Evolutionary conservation across 2,888 invertebrate species (phyloP).

Genomic region (Corythucha ciliata): DNA sequence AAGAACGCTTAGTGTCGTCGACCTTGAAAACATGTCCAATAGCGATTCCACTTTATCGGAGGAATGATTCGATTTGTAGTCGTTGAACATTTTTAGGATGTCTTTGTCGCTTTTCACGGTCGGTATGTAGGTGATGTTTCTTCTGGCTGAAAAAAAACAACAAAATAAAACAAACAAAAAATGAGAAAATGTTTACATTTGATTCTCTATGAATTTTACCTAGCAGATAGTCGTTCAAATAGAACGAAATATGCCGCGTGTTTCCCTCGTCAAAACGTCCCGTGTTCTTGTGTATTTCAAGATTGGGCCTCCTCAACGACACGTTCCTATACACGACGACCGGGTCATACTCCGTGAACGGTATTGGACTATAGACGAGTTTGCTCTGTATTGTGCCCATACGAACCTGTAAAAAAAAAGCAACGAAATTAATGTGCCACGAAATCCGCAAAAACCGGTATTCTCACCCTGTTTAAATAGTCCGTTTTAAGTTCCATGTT

Average conservation of each 20-base stretch:
- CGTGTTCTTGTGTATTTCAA: slow-evolving; percentile 61
- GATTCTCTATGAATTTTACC: slow-evolving; percentile 45
- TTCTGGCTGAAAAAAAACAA: slow-evolving; percentile 50
- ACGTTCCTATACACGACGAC: slow-evolving; percentile 44
- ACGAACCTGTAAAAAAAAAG: slow-evolving; percentile 54
- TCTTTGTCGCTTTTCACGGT: slow-evolving; percentile 56
- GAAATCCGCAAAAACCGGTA: neutral
- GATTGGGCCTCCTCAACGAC: slow-evolving; percentile 41
- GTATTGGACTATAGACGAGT: slow-evolving; percentile 87
- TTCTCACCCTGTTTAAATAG: slow-evolving; percentile 76
- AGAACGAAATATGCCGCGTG: slow-evolving; percentile 67
- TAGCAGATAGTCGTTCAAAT: slow-evolving; percentile 67
- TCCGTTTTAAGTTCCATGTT: slow-evolving; percentile 65
- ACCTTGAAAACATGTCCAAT: slow-evolving; percentile 53
- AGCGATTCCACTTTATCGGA: slow-evolving; percentile 28
- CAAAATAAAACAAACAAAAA: neutral
- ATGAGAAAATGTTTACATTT: neutral
- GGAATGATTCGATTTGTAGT: slow-evolving; percentile 3
- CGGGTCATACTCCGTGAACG: slow-evolving; percentile 81
- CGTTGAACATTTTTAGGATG: slow-evolving; percentile 44
- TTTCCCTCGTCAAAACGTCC: slow-evolving; percentile 72
- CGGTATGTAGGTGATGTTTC: slow-evolving; percentile 49
- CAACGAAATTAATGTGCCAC: too few species aligned
- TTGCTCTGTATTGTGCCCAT: slow-evolving; percentile 87
- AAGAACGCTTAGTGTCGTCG: slow-evolving; percentile 58